Evolutionary conservation across 1,140 invertebrate species (phyloP), one percentile per base, ranked within the genome.

Genomic region (Proctacanthus coquilletti): DNA sequence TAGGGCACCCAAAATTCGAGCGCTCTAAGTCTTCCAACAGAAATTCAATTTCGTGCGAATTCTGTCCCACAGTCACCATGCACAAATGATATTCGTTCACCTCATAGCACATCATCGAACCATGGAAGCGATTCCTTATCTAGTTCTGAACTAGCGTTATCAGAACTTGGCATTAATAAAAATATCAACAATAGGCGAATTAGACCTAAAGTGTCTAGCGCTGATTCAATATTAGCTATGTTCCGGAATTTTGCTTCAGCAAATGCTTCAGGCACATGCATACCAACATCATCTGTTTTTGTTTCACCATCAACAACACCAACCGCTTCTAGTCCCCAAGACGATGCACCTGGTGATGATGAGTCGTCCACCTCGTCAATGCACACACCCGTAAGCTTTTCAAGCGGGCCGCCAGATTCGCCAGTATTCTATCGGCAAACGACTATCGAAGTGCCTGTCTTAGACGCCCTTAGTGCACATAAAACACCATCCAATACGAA

Each of bases 181-280:
- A 25, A n/a, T 25, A 25, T 25, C n/a, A 25, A 25, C n/a, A 25
- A 25, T 25, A 20, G 37, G 34, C 38, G 40, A 18, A 33, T 47
- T 30, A 54, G 49, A 50, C 63, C 50, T 69, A 79, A 64, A 69
- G 68, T 67, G 45, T 68, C 75, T 4, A 78, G 74, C 45, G 77
- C 78, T 8, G 79, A 82, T 56, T 80, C 78, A 3, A 76, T 81
- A 38, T 54, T 80, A 32, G 75, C 77, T 3, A 78, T 81, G 72
- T 80, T 81, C 47, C 61, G 72, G 19, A 77, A 74, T 48, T 74
- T 76, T 45, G 69, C 71, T 32, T 68, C 68, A 14, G 61, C 68
- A 14, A 13, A 39, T 18, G 15, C 21, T 29, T 21, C 19, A 4
- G 63, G 67, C 8, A 56, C 57, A 14, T 69, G 67, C 25, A 46